Percentiles rank a stretch among this genome's conserved stretches.
phyloP scores from a whole-genome alignment of 1,140 invertebrate genomes.

The Sycobia sp. region DNA sequence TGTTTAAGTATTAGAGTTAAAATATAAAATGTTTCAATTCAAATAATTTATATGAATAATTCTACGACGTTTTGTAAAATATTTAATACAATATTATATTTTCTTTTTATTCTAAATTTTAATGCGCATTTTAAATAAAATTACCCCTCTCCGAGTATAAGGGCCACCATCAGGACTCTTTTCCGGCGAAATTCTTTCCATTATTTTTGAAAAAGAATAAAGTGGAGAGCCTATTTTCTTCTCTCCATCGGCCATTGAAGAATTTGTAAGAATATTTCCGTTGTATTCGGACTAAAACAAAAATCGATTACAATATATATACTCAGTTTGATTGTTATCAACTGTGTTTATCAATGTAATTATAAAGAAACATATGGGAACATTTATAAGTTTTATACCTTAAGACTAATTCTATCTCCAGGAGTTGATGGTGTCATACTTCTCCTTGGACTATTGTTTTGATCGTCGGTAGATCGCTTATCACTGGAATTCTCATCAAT shows the following conservation, averaged over 20 bases:
- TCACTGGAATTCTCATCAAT: constrained; percentile 56
- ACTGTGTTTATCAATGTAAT: background rate
- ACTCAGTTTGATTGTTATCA: background rate
- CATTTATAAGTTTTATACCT: no score
- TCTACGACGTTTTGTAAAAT: no score
- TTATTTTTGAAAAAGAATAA: constrained; percentile 71
- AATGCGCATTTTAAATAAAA: no score
- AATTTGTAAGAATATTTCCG: constrained; percentile 53
- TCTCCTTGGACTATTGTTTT: constrained; percentile 59
- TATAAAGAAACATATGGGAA: background rate
- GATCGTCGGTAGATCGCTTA: constrained; percentile 54
- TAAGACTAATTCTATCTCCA: constrained; percentile 54
- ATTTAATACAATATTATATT: no score
- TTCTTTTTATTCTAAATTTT: no score
- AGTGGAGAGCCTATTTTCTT: constrained; percentile 65
- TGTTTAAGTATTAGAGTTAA: no score
- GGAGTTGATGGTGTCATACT: constrained; percentile 58
- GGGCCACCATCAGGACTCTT: constrained; percentile 58
- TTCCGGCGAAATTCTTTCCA: constrained; percentile 74
- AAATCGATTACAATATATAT: constrained; percentile 16
- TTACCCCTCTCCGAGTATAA: constrained; percentile 61
- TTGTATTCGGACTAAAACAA: constrained; percentile 57
- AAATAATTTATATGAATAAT: no score
- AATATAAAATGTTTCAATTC: no score
- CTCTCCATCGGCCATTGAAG: constrained; percentile 52